These are phyloP conservation scores for Resseliella maxima DNA, from an alignment of 2,888 invertebrate species.

Conservation along the genomic window DNA sequence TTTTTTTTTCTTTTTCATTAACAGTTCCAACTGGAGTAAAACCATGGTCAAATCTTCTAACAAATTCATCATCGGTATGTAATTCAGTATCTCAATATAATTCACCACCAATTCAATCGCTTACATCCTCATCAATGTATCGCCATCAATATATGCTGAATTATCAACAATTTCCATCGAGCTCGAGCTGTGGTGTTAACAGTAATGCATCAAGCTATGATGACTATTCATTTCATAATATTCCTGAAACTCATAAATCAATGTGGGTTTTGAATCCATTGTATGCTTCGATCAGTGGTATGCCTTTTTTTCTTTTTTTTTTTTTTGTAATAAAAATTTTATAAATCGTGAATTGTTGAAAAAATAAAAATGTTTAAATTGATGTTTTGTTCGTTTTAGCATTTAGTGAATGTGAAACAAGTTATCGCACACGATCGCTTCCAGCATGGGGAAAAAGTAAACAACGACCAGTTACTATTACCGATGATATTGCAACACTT, in stretches of 20 bases:
- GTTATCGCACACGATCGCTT: constrained; percentile 74
- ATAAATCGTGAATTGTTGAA: neutral
- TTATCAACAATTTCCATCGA: constrained; percentile 54
- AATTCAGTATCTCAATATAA: constrained; percentile 59
- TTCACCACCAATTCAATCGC: constrained; percentile 59
- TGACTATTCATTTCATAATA: constrained; percentile 58
- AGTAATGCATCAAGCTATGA: constrained; percentile 55
- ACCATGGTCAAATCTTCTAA: constrained; percentile 56
- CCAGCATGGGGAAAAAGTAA: constrained; percentile 80
- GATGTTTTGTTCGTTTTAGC: neutral
- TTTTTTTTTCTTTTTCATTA: no score
- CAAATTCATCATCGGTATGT: constrained; percentile 59
- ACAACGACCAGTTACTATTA: constrained; percentile 75
- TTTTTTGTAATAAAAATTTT: neutral
- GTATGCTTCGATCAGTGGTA: constrained; percentile 77
- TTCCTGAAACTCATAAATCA: constrained; percentile 61
- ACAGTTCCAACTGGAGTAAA: constrained; percentile 1
- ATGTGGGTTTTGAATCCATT: constrained; percentile 61
- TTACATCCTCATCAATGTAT: constrained; percentile 56
- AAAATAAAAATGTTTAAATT: neutral
- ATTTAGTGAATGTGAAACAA: constrained; percentile 72
- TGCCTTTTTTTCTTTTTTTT: constrained; percentile 63
- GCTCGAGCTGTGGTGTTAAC: constrained; percentile 53
- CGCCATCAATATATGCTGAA: constrained; percentile 35
- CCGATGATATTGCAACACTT: constrained; percentile 76